Evolutionary conservation across 1,140 invertebrate genomes (phyloP), one percentile per base, ranked within the genome.

Genomic region (Drosophila yakuba): DNA sequence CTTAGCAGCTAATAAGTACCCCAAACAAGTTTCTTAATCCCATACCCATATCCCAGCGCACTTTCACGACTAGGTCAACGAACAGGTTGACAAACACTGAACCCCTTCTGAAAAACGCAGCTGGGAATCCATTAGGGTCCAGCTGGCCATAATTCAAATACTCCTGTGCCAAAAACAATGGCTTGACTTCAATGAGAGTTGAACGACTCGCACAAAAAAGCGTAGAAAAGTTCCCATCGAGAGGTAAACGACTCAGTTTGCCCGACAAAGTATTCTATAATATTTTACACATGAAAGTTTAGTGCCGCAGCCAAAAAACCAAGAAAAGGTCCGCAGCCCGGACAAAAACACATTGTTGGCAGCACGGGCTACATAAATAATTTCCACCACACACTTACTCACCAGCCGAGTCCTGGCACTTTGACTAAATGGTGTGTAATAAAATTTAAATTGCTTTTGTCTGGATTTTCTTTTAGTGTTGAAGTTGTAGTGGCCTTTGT

Each of bases 401-500:
- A 74, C 66, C 44, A 60, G 50, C 52, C 56, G 36, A 51, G 57
- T 52, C 43, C 69, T 76, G 75, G 56, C 80, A 83, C 75, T 79
- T 83, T 86, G 82, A 71, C 78, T 85, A 78, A 81, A 85, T 85
- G 82, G 78, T 77, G 58, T 86, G 78, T 64, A 85, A 85, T 85
- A 85, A 85, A 85, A 86, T 71, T 86, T 81, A 77, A 85, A 85
- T 82, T 85, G 82, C 74, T 77, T 81, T 78, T 81, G 82, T 81
- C 82, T 85, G 78, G 63, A 48, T 77, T 66, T 76, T 50, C 54
- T 50, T 64, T 56, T 55, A 39, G 64, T 57, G 48, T 44, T 52
- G 47, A 61, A 38, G 41, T 68, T 66, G 66, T 66, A 66, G 38
- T 64, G 77, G 52, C 45, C 45, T 39, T 12, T 51, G 23, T 23